A percentile compares a stretch with the other conserved stretches of the same genome.
phyloP scores from a whole-genome alignment of 2,797 vertebrate genomes.

The Syndactyla subalaris region DNA sequence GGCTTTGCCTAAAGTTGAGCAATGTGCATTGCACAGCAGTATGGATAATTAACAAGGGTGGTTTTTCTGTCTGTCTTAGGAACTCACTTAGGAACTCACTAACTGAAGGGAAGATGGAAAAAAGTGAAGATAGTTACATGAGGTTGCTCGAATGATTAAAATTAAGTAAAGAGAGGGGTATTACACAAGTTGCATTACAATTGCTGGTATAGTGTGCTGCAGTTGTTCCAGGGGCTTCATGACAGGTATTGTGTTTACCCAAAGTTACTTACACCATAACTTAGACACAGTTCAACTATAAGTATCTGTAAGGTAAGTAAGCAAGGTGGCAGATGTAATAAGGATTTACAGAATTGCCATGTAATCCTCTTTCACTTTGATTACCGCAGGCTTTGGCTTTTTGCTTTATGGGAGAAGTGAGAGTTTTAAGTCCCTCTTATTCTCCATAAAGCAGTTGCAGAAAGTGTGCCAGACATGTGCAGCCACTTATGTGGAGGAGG shows the following conservation, averaged over 20 bases:
- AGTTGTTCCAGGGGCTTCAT: neutral
- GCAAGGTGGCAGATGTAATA: neutral
- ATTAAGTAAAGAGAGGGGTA: neutral
- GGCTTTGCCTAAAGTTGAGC: neutral
- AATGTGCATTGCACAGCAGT: neutral
- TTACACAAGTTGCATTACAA: neutral
- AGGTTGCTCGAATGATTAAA: neutral
- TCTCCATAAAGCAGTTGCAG: neutral
- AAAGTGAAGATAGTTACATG: neutral
- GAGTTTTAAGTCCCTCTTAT: neutral
- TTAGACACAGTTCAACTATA: neutral
- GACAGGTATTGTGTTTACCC: neutral
- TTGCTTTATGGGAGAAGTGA: neutral
- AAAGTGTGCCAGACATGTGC: neutral
- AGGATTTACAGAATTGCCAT: neutral
- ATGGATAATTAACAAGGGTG: neutral
- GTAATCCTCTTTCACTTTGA: neutral
- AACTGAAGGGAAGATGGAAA: neutral
- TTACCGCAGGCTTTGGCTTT: neutral
- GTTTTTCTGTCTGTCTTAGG: neutral
- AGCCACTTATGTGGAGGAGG: accelerated
- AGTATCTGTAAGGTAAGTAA: neutral
- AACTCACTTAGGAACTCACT: neutral
- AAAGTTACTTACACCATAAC: neutral
- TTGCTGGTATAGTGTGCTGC: neutral